These are phyloP conservation scores for Sarcophaga rosellei DNA, from an alignment of 2,888 invertebrate genomes.

Conservation along the genomic window DNA sequence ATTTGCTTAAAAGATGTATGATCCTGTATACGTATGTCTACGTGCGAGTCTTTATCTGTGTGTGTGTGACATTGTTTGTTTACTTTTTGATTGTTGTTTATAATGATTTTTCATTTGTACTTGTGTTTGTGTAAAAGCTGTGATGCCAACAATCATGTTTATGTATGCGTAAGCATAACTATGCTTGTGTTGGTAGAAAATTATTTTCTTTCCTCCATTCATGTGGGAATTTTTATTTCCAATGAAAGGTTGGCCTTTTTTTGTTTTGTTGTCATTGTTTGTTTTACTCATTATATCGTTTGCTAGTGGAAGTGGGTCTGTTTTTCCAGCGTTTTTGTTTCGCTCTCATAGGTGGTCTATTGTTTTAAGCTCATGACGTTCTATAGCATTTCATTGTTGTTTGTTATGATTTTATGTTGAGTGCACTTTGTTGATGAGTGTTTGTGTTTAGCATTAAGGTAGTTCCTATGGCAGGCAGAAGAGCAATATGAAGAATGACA, in stretches of 20 bases:
- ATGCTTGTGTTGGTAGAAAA: not conserved
- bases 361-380: constrained; percentile 22
- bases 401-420: not conserved
- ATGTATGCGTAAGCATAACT: not conserved
- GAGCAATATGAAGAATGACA: not conserved
- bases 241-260: constrained; percentile 24
- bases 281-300: constrained; percentile 27
- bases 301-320: not conserved
- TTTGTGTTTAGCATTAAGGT: not conserved
- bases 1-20: constrained; percentile 34
- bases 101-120: constrained; percentile 1
- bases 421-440: not conserved
- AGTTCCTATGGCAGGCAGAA: not conserved
- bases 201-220: not conserved
- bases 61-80: not conserved
- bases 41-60: constrained; percentile 26
- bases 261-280: constrained; percentile 19
- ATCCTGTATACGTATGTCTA: constrained; percentile 22
- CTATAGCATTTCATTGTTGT: constrained; percentile 36
- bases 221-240: not conserved
- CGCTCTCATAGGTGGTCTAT: not conserved
- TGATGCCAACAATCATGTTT: not conserved
- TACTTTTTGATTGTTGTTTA: constrained; percentile 8
- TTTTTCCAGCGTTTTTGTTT: constrained; percentile 29
- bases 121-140: not conserved